Conservation (phyloP, 2,797 vertebrate species). For the Lepilemur septentrionalis region DNA sequence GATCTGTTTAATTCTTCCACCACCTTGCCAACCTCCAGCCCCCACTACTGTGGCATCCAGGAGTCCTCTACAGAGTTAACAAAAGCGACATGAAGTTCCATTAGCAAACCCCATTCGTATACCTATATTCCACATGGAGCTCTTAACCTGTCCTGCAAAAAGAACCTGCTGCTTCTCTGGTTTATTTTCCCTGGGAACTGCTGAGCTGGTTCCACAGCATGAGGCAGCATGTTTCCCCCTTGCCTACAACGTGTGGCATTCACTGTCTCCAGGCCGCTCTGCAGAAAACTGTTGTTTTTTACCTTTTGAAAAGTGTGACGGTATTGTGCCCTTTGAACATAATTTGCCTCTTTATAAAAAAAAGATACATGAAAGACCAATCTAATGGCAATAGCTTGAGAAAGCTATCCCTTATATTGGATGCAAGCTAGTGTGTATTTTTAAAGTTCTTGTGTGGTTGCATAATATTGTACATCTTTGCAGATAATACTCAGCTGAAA, state of each 20-base stretch:
- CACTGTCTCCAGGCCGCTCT: neutral
- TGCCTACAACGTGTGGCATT: rapidly evolving
- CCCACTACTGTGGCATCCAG: neutral
- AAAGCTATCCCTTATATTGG: neutral
- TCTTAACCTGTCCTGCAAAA: neutral
- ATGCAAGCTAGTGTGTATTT: neutral
- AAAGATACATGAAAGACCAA: neutral
- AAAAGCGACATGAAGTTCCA: neutral
- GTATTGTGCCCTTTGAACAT: neutral
- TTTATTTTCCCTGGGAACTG: neutral
- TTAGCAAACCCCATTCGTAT: neutral
- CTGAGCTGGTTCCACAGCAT: neutral
- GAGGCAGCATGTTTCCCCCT: neutral
- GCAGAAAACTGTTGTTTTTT: neutral
- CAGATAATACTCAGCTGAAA: neutral
- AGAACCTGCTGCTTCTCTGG: neutral
- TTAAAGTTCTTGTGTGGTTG: neutral
- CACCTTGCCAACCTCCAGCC: neutral
- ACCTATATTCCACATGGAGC: neutral
- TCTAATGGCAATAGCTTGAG: neutral
- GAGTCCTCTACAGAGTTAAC: neutral
- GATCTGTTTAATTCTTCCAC: neutral
- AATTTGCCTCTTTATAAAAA: neutral
- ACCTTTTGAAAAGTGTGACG: neutral
- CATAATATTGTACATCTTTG: neutral